phyloP scores from a whole-genome alignment of 2,797 vertebrate genomes.

The Leucoraja ocellata region DNA sequence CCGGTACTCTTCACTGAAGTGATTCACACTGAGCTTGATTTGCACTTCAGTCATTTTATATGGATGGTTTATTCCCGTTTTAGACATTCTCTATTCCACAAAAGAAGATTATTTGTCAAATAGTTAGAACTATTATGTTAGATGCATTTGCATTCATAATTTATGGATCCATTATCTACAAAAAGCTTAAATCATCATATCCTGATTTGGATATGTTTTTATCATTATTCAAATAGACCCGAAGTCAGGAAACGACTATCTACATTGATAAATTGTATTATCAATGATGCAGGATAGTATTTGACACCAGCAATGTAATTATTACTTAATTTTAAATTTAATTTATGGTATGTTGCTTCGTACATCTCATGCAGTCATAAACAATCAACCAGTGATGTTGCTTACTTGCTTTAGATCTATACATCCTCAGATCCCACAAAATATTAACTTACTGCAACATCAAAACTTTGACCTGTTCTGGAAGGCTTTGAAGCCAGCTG shows the following conservation, averaged over 20 bases:
- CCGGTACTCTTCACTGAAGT: not conserved
- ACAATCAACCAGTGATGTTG: not conserved
- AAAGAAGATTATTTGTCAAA: not conserved
- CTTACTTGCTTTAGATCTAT: not conserved
- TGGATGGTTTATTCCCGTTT: not conserved
- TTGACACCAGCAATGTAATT: conserved; percentile 23
- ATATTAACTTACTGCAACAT: not conserved
- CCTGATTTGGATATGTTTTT: not conserved
- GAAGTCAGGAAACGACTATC: not conserved
- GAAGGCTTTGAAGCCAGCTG: not conserved
- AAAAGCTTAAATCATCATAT: not conserved
- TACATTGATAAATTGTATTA: not conserved
- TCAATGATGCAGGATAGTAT: not conserved
- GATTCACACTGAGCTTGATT: not conserved
- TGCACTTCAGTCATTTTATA: conserved; percentile 14
- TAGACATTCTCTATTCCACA: not conserved
- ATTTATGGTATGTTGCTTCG: not conserved
- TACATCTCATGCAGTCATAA: conserved; percentile 8
- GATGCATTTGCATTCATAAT: not conserved
- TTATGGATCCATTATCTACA: not conserved
- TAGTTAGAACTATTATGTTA: not conserved
- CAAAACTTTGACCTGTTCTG: not conserved
- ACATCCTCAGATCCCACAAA: not conserved
- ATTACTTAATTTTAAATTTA: not conserved
- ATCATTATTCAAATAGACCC: not conserved